Evolutionary conservation across 2,113 vertebrate species (phyloP).

Genomic region (Amia ocellicauda): DNA sequence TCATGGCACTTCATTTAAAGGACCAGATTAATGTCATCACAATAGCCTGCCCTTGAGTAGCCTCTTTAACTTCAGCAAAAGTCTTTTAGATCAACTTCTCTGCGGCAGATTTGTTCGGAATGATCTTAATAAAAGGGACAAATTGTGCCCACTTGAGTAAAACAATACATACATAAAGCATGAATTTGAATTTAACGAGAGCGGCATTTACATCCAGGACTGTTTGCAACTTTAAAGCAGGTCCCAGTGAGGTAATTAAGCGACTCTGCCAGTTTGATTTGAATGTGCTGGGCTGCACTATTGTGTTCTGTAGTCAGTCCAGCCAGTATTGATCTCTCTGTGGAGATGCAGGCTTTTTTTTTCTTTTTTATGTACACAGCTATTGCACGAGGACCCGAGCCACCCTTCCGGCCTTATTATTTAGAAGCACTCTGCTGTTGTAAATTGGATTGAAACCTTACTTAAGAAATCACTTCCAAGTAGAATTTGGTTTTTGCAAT

Average conservation of each 20-base stretch:
- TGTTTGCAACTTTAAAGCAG: conserved; percentile 21
- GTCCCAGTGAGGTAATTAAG: conserved; percentile 25
- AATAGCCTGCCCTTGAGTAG: not conserved
- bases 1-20: not conserved
- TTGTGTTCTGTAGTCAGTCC: conserved; percentile 26
- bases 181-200: conserved; percentile 35
- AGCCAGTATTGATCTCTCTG: conserved; percentile 43
- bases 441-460: conserved; percentile 59
- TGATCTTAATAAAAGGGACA: conserved; percentile 25
- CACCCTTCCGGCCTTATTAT: conserved; percentile 45
- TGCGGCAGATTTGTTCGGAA: conserved; percentile 21
- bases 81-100: conserved; percentile 11
- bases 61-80: conserved; percentile 10
- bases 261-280: conserved; percentile 9
- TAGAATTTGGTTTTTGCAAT: conserved; percentile 44
- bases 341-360: conserved; percentile 5
- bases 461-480: conserved; percentile 59
- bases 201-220: conserved; percentile 17
- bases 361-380: conserved; percentile 36
- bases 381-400: conserved; percentile 39
- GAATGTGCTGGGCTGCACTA: not conserved
- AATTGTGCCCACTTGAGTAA: conserved; percentile 18
- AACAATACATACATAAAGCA: too few species aligned
- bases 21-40: not conserved
- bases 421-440: conserved; percentile 39